These are phyloP conservation scores for Phania funesta DNA, from an alignment of 2,888 invertebrate species.

Conservation along the genomic window DNA sequence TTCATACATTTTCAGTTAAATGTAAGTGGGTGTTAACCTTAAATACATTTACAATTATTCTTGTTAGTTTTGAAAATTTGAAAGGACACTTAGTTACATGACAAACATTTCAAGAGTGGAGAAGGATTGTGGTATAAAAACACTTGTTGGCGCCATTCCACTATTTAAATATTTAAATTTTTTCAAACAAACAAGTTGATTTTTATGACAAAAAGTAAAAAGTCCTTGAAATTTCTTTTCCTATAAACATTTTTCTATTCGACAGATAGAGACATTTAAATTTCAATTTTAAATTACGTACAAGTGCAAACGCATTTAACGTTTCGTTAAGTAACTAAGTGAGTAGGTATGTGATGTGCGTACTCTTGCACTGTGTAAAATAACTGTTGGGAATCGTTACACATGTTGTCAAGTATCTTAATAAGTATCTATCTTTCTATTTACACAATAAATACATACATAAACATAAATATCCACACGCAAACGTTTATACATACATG, in stretches of 20 bases:
- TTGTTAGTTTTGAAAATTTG: conserved; percentile 47
- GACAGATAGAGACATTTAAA: conserved; percentile 37
- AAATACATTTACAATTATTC: conserved; percentile 73
- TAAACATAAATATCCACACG: not conserved
- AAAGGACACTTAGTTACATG: conserved; percentile 25
- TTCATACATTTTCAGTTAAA: conserved; percentile 54
- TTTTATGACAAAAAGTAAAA: not conserved
- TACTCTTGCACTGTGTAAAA: not conserved
- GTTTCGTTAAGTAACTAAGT: not conserved
- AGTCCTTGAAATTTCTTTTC: conserved; percentile 16
- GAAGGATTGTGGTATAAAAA: conserved; percentile 36
- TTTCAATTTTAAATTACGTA: conserved; percentile 39
- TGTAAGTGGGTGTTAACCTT: conserved; percentile 76
- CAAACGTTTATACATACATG: not conserved
- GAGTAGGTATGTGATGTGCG: not conserved
- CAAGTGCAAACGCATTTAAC: conserved; percentile 45
- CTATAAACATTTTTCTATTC: conserved; percentile 36
- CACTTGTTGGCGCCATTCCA: conserved; percentile 75
- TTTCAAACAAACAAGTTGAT: conserved; percentile 31
- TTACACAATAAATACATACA: conserved; percentile 10
- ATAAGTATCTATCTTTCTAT: conserved; percentile 58
- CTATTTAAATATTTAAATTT: conserved; percentile 28
- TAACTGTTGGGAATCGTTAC: conserved; percentile 64
- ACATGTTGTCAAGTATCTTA: conserved; percentile 66
- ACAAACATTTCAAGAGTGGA: conserved; percentile 7